These are phyloP conservation scores for Matsumyia berberina DNA, from an alignment of 2,888 invertebrate genomes.

Conservation along the genomic window DNA sequence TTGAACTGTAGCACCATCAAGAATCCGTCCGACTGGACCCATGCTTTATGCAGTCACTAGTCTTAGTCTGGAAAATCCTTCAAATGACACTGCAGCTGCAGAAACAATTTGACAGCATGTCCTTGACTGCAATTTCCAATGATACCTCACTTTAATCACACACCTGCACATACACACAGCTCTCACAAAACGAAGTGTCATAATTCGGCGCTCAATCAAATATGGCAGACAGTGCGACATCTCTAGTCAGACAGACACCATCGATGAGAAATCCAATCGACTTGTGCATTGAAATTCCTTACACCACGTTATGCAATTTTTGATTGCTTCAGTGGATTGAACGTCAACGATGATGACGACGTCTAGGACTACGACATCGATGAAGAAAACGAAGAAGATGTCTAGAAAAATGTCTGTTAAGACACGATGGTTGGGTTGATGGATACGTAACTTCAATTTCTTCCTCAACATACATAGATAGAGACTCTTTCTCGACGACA, in stretches of 20 bases:
- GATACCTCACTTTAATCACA: not conserved
- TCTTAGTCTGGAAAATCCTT: no score
- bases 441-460: constrained; percentile 44
- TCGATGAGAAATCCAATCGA: constrained; percentile 65
- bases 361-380: constrained; percentile 10
- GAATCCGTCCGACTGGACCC: no score
- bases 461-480: constrained; percentile 45
- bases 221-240: constrained; percentile 41
- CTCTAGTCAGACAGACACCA: constrained; percentile 45
- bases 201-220: constrained; percentile 49
- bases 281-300: constrained; percentile 73
- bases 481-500: constrained; percentile 23
- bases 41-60: no score
- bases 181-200: not conserved
- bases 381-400: constrained; percentile 9
- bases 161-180: not conserved
- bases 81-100: no score
- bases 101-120: no score
- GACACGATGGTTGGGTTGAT: constrained; percentile 24
- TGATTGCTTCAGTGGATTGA: constrained; percentile 71
- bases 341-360: constrained; percentile 46
- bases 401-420: constrained; percentile 51
- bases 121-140: no score
- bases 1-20: no score
- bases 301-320: constrained; percentile 74